Evolutionary conservation across 2,113 vertebrate genomes (phyloP).

Genomic region (Phocoena phocoena): DNA sequence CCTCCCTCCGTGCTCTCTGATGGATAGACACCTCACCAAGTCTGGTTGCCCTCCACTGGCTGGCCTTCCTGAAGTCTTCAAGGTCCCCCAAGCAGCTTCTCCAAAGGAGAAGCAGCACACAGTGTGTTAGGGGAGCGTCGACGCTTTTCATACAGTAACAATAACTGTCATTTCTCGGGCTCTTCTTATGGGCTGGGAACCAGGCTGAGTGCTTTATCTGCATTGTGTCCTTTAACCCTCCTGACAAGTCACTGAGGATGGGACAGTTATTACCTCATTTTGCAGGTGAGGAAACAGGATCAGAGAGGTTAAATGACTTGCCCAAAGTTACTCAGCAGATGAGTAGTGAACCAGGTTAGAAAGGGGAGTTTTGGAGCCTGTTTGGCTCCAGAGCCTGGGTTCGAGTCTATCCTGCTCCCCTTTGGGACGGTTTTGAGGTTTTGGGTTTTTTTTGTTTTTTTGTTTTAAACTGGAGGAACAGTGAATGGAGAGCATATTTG

Average conservation of each 20-base stretch:
- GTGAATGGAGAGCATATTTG: not conserved
- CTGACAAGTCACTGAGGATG: not conserved
- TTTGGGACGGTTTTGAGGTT: not conserved
- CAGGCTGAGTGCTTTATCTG: fast-evolving
- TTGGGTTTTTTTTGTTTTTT: not conserved
- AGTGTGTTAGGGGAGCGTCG: fast-evolving
- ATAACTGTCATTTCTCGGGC: fast-evolving
- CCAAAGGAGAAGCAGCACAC: not conserved
- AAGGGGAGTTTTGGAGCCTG: not conserved
- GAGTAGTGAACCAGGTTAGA: not conserved
- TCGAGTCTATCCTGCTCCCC: not conserved
- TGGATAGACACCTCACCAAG: not conserved
- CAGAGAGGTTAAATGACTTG: not conserved
- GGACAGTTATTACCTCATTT: not conserved
- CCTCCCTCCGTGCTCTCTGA: not conserved
- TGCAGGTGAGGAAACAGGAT: not conserved
- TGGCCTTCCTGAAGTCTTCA: not conserved
- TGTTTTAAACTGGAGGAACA: not conserved
- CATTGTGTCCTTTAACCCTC: not conserved
- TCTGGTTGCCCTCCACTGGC: not conserved
- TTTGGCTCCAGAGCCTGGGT: not conserved
- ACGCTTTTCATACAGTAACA: not conserved
- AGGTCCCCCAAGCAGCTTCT: not conserved
- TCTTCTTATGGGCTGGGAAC: fast-evolving
- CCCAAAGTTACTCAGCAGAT: not conserved